Evolutionary conservation across 2,113 vertebrate species (phyloP), one percentile per base, ranked within the genome.

Genomic region (Indicator indicator): DNA sequence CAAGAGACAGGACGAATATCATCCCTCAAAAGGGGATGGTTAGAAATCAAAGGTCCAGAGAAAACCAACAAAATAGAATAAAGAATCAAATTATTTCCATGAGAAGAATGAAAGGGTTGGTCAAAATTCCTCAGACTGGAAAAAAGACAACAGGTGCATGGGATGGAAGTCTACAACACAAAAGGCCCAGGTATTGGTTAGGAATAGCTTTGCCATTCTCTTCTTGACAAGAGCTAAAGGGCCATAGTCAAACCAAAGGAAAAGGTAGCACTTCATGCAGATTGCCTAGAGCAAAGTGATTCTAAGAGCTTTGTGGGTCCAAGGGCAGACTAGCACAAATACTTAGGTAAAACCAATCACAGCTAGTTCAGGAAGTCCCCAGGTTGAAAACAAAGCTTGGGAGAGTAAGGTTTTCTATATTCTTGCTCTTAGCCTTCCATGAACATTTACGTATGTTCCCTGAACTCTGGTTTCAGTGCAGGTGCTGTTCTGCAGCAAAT

Each of bases 341-440:
- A 42, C 27, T 48, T 38, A 0, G 0, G 30, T 55, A 7, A 82
- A 4, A 69, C 2, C 52, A 74, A 77, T 6, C 26, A 77, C 52
- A 90, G 36, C 6, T 32, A 27, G 4, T 65, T 73, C 59, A 69
- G 28, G 21, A 83, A 59, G 36, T 30, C 58, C 16, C 17, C 52
- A 16, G 12, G 28, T 7, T 76, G 44, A 76, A 88, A 89, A n/a
- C 6, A 90, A 71, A 82, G 16, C 30, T 13, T 67, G 8, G 9
- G 9, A 93, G 17, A 87, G 55, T 2, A 2, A 67, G 18, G 24
- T 33, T 55, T 74, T 71, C 54, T 23, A 3, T 63, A 26, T 68
- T 67, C 36, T 83, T 58, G 6, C 28, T 9, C 24, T 65, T 44
- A 19, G 26, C 1, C 6, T 59, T 50, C 24, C 23, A 36, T 5